Evolutionary conservation across 2,113 vertebrate species (phyloP).

Genomic region (Panthera tigris): DNA sequence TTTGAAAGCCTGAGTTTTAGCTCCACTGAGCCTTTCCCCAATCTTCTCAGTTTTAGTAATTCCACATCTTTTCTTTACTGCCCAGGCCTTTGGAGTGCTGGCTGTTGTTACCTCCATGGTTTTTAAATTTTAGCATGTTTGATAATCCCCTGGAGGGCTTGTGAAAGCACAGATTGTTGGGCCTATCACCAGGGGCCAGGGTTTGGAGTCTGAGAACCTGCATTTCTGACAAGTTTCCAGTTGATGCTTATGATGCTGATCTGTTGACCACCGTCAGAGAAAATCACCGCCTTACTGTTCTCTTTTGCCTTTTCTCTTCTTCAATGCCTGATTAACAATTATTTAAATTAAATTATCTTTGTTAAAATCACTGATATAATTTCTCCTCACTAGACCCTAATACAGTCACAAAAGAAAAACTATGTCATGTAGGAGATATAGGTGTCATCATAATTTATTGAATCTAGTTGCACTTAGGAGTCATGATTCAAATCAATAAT

Average conservation of each 20-base stretch:
- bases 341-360: neutral
- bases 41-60: constrained; percentile 24
- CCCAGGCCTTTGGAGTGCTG: neutral
- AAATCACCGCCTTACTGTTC: neutral
- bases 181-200: neutral
- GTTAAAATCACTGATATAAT: neutral
- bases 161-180: neutral
- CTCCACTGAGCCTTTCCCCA: neutral
- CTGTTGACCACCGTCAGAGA: neutral
- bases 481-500: neutral
- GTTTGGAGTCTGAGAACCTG: neutral
- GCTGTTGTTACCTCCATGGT: neutral
- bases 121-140: neutral
- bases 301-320: neutral
- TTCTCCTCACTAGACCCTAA: neutral
- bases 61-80: neutral
- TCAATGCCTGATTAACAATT: neutral
- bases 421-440: neutral
- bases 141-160: neutral
- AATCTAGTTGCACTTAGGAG: neutral
- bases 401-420: neutral
- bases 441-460: neutral
- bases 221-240: neutral
- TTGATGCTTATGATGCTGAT: neutral
- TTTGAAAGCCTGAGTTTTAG: neutral